Conservation (phyloP, 2,113 vertebrate species). For the Menura novaehollandiae region DNA sequence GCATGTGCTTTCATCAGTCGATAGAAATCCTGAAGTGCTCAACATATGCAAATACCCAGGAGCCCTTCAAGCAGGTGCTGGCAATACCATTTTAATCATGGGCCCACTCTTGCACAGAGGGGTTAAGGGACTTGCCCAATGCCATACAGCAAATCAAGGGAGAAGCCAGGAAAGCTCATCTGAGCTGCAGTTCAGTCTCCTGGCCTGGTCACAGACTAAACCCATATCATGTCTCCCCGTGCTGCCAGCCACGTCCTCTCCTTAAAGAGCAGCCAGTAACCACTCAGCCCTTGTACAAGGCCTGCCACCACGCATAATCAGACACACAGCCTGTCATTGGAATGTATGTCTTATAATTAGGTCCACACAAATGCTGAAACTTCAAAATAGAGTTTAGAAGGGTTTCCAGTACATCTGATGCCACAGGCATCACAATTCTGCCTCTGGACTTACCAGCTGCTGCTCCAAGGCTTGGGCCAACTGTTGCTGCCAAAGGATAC, state of each 20-base stretch:
- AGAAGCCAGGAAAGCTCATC: neutral
- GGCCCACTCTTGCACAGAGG: neutral
- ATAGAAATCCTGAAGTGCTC: neutral
- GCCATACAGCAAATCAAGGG: neutral
- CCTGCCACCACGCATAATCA: neutral
- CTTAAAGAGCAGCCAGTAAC: constrained; percentile 24
- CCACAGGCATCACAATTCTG: neutral
- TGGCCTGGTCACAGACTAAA: neutral
- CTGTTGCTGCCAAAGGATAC: constrained; percentile 31
- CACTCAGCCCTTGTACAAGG: neutral
- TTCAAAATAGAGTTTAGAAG: constrained; percentile 52
- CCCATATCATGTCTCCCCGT: rapidly evolving
- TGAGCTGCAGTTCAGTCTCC: neutral
- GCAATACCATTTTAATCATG: neutral
- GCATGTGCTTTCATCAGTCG: neutral
- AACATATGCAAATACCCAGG: neutral
- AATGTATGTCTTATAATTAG: constrained; percentile 4
- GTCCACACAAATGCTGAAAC: constrained; percentile 24
- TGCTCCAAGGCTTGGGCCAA: constrained; percentile 9
- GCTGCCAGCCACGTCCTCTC: constrained; percentile 6
- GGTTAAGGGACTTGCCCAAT: neutral
- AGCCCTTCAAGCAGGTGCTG: neutral
- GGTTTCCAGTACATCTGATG: constrained; percentile 25
- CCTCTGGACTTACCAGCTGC: constrained; percentile 43
- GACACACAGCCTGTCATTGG: neutral